Evolutionary conservation across 2,888 invertebrate genomes (phyloP).

Genomic region (Amphipyra berbera): DNA sequence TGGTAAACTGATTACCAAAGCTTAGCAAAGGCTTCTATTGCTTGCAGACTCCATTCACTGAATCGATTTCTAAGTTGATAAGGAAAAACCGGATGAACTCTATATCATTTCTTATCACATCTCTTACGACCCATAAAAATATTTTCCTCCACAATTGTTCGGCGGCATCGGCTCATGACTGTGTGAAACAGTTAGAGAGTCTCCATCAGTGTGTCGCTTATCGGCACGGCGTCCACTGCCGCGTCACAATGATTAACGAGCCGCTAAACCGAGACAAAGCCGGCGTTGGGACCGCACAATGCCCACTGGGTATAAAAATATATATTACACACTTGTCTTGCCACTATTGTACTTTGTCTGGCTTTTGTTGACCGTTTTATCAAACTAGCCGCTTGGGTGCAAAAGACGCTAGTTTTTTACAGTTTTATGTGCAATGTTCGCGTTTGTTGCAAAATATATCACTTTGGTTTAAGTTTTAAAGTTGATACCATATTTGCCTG

Average conservation of each 20-base stretch:
- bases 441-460: conserved; percentile 40
- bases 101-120: conserved; percentile 41
- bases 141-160: conserved; percentile 42
- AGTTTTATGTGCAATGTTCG: conserved; percentile 42
- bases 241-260: conserved; percentile 76
- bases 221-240: conserved; percentile 67
- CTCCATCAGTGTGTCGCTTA: conserved; percentile 62
- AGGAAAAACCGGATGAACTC: conserved; percentile 30
- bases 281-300: conserved; percentile 63
- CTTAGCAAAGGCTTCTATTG: conserved; percentile 15
- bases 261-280: conserved; percentile 69
- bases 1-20: conserved; percentile 7
- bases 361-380: conserved; percentile 64
- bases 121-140: conserved; percentile 35
- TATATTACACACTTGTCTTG: conserved; percentile 68
- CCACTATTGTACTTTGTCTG: conserved; percentile 67
- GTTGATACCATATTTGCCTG: conserved; percentile 28
- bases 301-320: conserved; percentile 60
- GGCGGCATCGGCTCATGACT: conserved; percentile 29
- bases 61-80: conserved; percentile 35
- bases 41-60: conserved; percentile 23
- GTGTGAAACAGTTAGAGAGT: conserved; percentile 41
- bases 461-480: conserved; percentile 34
- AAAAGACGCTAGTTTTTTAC: conserved; percentile 32
- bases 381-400: conserved; percentile 52